phyloP scores from a whole-genome alignment of 2,113 vertebrate genomes.

The Axis porcinus region DNA sequence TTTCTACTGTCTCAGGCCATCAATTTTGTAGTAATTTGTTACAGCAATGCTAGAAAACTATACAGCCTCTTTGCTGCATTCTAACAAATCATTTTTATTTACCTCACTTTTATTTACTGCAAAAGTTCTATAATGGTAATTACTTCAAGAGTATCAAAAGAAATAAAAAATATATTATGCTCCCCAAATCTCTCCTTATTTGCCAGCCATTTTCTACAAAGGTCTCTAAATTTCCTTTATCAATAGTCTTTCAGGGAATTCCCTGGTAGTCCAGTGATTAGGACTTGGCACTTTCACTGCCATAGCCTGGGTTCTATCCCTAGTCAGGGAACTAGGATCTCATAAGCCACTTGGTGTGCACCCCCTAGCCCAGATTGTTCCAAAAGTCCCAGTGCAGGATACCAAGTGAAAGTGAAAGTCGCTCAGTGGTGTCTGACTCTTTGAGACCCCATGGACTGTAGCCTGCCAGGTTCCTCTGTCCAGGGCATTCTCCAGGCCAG shows the following conservation, averaged over 20 bases:
- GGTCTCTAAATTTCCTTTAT: not conserved
- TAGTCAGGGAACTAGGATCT: not conserved
- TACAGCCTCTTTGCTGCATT: not conserved
- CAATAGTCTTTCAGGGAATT: not conserved
- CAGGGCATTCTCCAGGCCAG: not conserved
- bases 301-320: not conserved
- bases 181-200: not conserved
- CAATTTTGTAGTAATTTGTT: not conserved
- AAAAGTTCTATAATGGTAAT: not conserved
- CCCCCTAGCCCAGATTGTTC: not conserved
- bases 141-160: not conserved
- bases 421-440: not conserved
- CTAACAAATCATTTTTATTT: conserved; percentile 29
- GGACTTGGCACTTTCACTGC: not conserved
- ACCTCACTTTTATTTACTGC: not conserved
- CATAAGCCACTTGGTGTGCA: not conserved
- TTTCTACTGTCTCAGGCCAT: not conserved
- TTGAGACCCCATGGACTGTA: not conserved
- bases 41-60: not conserved
- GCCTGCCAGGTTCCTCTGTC: not conserved
- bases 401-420: not conserved
- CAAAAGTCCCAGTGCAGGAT: not conserved
- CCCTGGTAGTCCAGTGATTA: not conserved
- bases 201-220: conserved; percentile 34
- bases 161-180: not conserved